These are phyloP conservation scores for Drosophila kuntzei DNA, from an alignment of 2,888 invertebrate species.

Conservation along the genomic window DNA sequence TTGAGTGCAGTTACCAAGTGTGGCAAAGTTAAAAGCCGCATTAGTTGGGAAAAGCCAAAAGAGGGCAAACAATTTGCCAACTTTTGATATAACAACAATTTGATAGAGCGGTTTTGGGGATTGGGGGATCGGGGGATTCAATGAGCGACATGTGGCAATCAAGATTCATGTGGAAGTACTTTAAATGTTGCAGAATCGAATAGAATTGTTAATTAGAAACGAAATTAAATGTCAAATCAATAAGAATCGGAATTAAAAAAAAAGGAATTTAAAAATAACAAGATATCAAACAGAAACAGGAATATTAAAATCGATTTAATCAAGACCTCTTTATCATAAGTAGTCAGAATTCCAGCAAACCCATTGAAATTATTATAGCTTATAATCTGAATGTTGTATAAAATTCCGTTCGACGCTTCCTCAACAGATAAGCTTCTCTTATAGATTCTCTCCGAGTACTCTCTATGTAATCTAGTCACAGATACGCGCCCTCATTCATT, in stretches of 20 bases:
- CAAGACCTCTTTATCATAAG: not conserved
- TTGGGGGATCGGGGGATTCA: constrained; percentile 42
- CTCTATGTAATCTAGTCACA: constrained; percentile 29
- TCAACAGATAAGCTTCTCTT: constrained; percentile 41
- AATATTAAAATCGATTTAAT: not conserved
- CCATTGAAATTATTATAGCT: not conserved
- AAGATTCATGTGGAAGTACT: constrained; percentile 25
- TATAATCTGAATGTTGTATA: not conserved
- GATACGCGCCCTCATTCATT: constrained; percentile 43
- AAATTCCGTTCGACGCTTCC: constrained; percentile 23
- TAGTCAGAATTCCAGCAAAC: not conserved
- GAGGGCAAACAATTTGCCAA: constrained; percentile 49
- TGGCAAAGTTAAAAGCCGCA: constrained; percentile 58
- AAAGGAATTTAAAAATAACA: not conserved
- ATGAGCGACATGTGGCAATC: constrained; percentile 45
- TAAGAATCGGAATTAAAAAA: not conserved
- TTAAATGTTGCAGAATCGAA: constrained; percentile 20
- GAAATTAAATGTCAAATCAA: not conserved
- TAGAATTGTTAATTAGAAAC: constrained; percentile 19
- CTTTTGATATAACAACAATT: constrained; percentile 43
- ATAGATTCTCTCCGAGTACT: not conserved
- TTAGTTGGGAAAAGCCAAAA: constrained; percentile 39
- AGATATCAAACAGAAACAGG: not conserved
- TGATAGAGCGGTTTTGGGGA: not conserved
- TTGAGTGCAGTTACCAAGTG: constrained; percentile 60